Evolutionary conservation across 2,888 invertebrate species (phyloP).

Genomic region (Tetragonula carbonaria): DNA sequence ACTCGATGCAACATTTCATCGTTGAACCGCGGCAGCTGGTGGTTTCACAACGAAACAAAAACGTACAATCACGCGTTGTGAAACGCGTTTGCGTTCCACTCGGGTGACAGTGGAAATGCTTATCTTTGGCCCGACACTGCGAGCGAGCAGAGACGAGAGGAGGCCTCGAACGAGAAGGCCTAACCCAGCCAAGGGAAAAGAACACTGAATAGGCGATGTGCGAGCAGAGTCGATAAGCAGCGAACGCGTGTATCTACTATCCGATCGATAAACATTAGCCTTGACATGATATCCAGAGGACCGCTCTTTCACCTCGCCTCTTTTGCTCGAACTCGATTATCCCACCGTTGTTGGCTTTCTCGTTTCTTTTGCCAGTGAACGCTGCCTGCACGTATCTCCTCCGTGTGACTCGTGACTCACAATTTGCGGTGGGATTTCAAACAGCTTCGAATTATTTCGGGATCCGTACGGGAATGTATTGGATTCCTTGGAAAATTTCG

Average conservation of each 20-base stretch:
- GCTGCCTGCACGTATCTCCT: constrained; percentile 8
- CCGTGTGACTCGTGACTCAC: background rate
- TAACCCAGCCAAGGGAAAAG: constrained; percentile 24
- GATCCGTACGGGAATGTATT: background rate
- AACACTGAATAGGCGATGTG: constrained; percentile 34
- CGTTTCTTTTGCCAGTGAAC: constrained; percentile 35
- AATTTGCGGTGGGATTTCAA: background rate
- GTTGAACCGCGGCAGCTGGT: background rate
- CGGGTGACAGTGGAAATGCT: constrained; percentile 33
- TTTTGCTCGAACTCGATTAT: constrained; percentile 36
- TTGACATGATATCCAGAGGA: constrained; percentile 77
- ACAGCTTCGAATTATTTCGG: background rate
- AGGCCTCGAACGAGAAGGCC: background rate
- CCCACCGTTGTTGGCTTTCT: constrained; percentile 2
- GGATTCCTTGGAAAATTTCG: background rate
- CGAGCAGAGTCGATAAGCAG: constrained; percentile 73
- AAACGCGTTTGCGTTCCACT: constrained; percentile 16
- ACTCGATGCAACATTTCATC: background rate
- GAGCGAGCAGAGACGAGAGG: background rate
- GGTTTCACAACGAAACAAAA: background rate
- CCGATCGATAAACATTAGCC: constrained; percentile 80
- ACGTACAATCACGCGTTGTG: background rate
- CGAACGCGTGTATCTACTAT: constrained; percentile 69
- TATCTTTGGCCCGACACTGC: constrained; percentile 24
- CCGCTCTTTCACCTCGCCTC: constrained; percentile 67